phyloP scores from a whole-genome alignment of 2,113 vertebrate genomes.

The Sula dactylatra region DNA sequence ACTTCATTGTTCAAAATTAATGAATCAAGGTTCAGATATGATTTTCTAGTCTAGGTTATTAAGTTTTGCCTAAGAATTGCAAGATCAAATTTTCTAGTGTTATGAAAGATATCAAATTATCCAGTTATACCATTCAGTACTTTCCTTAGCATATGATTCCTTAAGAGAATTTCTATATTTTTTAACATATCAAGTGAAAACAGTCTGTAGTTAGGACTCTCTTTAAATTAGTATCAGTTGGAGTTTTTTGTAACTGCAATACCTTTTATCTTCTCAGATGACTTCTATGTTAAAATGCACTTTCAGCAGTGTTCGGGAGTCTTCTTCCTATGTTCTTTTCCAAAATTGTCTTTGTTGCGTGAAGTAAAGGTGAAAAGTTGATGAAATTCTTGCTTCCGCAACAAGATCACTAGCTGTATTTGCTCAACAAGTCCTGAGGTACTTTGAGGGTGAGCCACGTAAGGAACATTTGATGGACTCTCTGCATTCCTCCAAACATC shows the following conservation, averaged over 20 bases:
- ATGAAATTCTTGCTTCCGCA: neutral
- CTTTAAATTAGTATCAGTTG: neutral
- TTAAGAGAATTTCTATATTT: neutral
- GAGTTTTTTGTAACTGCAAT: neutral
- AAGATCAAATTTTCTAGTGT: neutral
- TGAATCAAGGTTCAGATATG: neutral
- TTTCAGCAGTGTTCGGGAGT: neutral
- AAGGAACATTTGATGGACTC: neutral
- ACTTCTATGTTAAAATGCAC: neutral
- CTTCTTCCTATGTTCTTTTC: neutral
- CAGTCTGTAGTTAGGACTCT: neutral
- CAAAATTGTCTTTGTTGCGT: neutral
- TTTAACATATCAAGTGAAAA: neutral
- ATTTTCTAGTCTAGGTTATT: neutral
- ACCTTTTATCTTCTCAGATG: neutral
- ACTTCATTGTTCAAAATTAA: neutral
- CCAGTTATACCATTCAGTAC: neutral
- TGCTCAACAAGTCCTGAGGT: neutral
- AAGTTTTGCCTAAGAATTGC: neutral
- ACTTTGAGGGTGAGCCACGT: neutral
- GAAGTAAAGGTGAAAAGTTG: neutral
- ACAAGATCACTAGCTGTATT: neutral
- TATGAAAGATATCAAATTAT: neutral
- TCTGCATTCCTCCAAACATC: neutral
- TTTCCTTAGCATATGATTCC: neutral